Evolutionary conservation across 2,113 vertebrate species (phyloP).

Genomic region (Cisticola juncidis): DNA sequence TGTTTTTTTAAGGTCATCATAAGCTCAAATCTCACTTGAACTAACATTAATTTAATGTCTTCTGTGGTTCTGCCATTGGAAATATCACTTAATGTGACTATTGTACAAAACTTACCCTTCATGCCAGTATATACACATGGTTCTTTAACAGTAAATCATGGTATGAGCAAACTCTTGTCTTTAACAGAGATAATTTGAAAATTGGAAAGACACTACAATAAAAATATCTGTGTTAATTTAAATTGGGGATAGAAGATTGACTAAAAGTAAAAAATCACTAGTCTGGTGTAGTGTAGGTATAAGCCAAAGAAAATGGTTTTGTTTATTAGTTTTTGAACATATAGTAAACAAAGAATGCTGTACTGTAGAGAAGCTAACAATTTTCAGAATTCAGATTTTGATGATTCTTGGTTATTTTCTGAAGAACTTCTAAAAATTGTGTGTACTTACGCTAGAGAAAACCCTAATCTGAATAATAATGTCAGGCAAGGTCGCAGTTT

Average conservation of each 20-base stretch:
- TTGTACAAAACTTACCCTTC: conserved; percentile 35
- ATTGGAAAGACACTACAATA: background rate
- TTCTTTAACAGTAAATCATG: conserved; percentile 30
- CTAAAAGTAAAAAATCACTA: conserved; percentile 57
- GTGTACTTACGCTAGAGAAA: background rate
- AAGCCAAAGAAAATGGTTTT: conserved; percentile 90
- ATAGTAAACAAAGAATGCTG: conserved; percentile 25
- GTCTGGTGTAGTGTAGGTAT: conserved; percentile 75
- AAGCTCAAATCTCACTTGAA: conserved; percentile 24
- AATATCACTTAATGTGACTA: conserved; percentile 46
- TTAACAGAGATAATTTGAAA: conserved; percentile 56
- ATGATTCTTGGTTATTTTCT: conserved; percentile 5
- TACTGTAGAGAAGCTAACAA: background rate
- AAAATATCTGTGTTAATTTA: conserved; percentile 12
- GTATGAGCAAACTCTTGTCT: conserved; percentile 54
- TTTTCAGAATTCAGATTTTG: conserved; percentile 39
- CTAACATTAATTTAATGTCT: conserved; percentile 7
- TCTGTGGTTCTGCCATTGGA: conserved; percentile 58
- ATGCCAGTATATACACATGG: conserved; percentile 17
- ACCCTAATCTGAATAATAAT: background rate
- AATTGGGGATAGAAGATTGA: conserved; percentile 53
- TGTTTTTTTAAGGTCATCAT: conserved; percentile 34
- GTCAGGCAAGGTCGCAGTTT: background rate
- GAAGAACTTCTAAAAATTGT: background rate
- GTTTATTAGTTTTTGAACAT: conserved; percentile 54